A percentile compares a stretch with the other conserved stretches of the same genome.
Conservation (phyloP, 30 jellyfish, hydroid and myxozoan genomes). For the Phacellophora camtschatica region DNA sequence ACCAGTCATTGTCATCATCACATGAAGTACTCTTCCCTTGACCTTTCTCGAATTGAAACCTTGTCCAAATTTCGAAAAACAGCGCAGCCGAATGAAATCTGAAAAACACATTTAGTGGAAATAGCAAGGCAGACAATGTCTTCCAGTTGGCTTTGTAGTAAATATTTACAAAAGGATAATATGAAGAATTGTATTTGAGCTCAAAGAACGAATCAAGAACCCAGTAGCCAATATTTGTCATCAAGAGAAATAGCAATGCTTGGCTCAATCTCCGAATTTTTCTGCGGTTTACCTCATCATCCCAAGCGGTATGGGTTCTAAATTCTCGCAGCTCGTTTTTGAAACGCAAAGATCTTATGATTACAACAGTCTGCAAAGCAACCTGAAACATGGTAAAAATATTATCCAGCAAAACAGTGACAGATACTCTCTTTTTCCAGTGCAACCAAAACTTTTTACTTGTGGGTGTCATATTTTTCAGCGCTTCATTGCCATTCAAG, state of each 20-base stretch:
- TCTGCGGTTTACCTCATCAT: background rate
- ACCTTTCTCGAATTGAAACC: background rate
- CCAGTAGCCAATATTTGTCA: slow-evolving; percentile 52
- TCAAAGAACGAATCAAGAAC: slow-evolving; percentile 54
- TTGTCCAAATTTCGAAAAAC: slow-evolving; percentile 21
- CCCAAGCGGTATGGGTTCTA: background rate
- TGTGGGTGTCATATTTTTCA: background rate
- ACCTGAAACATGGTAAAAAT: background rate
- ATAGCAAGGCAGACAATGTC: slow-evolving; percentile 6
- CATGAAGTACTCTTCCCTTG: background rate
- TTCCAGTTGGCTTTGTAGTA: slow-evolving; percentile 28
- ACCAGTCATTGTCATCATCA: background rate
- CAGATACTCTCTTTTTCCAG: background rate
- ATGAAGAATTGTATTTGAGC: background rate
- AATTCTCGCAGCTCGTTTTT: background rate
- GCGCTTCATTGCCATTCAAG: background rate
- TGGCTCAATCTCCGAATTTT: slow-evolving; percentile 8
- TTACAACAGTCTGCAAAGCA: background rate
- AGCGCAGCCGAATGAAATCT: slow-evolving; percentile 54
- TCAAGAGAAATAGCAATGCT: slow-evolving; percentile 13
- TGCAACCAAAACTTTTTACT: too few relatives aligned
- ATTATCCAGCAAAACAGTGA: background rate
- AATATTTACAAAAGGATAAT: slow-evolving; percentile 24
- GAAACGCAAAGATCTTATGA: slow-evolving; percentile 23
- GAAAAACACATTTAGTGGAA: slow-evolving; percentile 32